Evolutionary conservation across 1,140 invertebrate genomes (phyloP).

Genomic region (Cardiocondyla obscurior): DNA sequence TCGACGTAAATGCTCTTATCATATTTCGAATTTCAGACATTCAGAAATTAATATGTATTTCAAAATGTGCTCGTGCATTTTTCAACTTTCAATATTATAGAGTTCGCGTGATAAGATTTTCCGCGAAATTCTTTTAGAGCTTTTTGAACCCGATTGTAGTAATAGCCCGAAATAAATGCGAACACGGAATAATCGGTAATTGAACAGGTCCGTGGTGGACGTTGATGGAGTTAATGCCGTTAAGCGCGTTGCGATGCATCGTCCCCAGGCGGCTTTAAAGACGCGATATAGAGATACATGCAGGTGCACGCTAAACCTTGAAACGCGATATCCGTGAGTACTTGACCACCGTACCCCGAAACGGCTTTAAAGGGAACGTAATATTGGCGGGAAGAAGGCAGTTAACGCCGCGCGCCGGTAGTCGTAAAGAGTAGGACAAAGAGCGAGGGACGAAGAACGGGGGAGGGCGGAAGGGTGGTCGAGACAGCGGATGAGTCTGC

Average conservation of each 20-base stretch:
- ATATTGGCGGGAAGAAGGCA: conserved; percentile 56
- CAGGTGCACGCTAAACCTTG: conserved; percentile 45
- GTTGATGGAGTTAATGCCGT: conserved; percentile 31
- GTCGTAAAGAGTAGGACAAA: conserved; percentile 56
- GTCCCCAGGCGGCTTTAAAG: conserved; percentile 43
- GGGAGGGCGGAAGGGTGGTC: neutral
- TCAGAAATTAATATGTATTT: conserved; percentile 6
- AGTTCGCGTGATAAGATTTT: neutral
- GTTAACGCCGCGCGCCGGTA: conserved; percentile 51
- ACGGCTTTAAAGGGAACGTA: conserved; percentile 56
- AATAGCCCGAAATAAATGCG: conserved; percentile 23
- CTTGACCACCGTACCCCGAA: conserved; percentile 54
- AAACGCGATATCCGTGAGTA: conserved; percentile 53
- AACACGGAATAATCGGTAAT: conserved; percentile 27
- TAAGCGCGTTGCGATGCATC: conserved; percentile 22
- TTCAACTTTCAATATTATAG: neutral
- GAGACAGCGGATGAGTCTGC: conserved; percentile 48
- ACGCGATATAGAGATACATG: conserved; percentile 22
- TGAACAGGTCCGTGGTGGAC: neutral
- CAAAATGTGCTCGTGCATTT: neutral
- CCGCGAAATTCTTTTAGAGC: neutral
- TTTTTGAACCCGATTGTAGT: neutral
- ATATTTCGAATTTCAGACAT: too few species aligned
- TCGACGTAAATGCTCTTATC: neutral
- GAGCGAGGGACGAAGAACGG: conserved; percentile 1